A percentile compares a stretch with the other conserved stretches of the same genome.
Evolutionary conservation across 1,140 invertebrate genomes (phyloP).

Genomic region (Asobara japonica): DNA sequence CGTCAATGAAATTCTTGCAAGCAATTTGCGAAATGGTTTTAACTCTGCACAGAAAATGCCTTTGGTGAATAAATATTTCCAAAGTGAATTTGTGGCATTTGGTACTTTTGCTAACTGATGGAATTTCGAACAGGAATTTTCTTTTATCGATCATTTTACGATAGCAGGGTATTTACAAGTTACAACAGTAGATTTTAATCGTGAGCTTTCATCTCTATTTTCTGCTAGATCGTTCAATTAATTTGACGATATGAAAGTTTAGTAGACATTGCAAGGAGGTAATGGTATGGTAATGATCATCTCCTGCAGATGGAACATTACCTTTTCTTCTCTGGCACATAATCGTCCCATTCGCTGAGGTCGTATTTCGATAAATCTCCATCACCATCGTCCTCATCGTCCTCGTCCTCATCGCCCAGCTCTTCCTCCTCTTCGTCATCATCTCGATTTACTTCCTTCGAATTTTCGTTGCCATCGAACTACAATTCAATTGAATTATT

Average conservation of each 20-base stretch:
- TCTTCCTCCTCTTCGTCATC: slow-evolving; percentile 37
- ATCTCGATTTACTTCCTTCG: slow-evolving; percentile 50
- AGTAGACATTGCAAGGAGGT: background rate
- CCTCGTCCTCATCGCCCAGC: slow-evolving; percentile 60
- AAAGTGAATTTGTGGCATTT: too few relatives aligned
- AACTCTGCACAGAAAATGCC: background rate
- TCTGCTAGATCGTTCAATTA: background rate
- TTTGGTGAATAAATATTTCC: background rate
- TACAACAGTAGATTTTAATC: too few relatives aligned
- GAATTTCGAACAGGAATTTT: too few relatives aligned
- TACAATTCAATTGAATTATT: background rate
- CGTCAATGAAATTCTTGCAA: too few relatives aligned
- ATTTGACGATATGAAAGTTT: slow-evolving; percentile 43
- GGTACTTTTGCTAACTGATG: too few relatives aligned
- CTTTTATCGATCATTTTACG: background rate
- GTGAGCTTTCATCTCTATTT: too few relatives aligned
- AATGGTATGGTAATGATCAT: background rate
- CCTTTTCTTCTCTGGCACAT: slow-evolving; percentile 62
- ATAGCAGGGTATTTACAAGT: too few relatives aligned
- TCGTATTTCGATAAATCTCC: slow-evolving; percentile 86
- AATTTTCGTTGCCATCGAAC: slow-evolving; percentile 28
- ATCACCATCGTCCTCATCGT: slow-evolving; percentile 74
- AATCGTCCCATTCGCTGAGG: slow-evolving; percentile 76
- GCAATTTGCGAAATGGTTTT: too few relatives aligned
- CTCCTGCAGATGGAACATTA: slow-evolving; percentile 29